Conservation (phyloP, 2,113 vertebrate species). For the Cyphomyrus discorhynchus region DNA sequence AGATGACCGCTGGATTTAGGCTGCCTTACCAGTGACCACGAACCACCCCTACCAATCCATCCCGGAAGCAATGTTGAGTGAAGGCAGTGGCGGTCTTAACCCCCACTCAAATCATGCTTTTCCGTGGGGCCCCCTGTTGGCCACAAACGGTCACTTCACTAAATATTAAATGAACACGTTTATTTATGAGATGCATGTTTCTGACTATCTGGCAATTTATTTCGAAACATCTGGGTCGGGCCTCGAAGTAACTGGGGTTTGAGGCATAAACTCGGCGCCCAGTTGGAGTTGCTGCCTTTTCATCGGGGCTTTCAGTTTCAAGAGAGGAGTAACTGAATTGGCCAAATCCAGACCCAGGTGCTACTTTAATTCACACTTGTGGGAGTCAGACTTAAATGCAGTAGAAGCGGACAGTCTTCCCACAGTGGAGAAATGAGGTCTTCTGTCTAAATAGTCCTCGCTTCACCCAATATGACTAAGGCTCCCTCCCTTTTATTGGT, state of each 20-base stretch:
- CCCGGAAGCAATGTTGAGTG: neutral
- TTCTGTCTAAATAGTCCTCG: neutral
- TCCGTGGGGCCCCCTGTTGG: neutral
- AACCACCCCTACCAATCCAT: neutral
- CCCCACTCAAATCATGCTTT: neutral
- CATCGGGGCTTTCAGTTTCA: neutral
- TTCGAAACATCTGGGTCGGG: neutral
- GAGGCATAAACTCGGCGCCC: neutral
- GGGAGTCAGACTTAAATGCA: neutral
- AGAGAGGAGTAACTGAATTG: neutral
- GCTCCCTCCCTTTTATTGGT: neutral
- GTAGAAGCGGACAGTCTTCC: neutral
- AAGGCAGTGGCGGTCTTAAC: neutral
- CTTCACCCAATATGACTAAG: neutral
- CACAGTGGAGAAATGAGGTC: neutral
- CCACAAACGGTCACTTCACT: neutral
- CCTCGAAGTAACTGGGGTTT: neutral
- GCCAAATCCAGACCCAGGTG: neutral
- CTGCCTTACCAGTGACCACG: neutral
- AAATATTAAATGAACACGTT: neutral
- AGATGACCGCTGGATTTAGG: neutral
- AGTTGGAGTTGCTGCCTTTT: neutral
- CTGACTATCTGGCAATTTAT: neutral
- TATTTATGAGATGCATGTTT: neutral
- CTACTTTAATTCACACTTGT: slow-evolving; percentile 11